Percentiles rank a stretch among this genome's conserved stretches.
These are phyloP conservation scores for Dicycla oo DNA, from an alignment of 2,888 invertebrate species.

Conservation along the genomic window DNA sequence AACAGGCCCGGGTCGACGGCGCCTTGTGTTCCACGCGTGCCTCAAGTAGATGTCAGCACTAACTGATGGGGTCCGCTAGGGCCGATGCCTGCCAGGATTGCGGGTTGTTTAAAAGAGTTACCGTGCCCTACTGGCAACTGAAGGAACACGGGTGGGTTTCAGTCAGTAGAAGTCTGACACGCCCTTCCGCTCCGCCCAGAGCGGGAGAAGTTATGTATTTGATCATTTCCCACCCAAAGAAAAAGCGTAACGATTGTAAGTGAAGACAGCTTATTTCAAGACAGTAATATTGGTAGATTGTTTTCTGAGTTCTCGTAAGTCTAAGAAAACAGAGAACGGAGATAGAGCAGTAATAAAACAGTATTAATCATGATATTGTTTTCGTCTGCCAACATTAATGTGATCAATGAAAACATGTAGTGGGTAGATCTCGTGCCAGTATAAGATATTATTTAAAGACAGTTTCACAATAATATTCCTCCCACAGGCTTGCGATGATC, in stretches of 20 bases:
- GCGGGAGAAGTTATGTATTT: too few relatives aligned
- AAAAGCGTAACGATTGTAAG: conserved; percentile 38
- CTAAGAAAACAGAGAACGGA: conserved; percentile 38
- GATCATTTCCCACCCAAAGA: too few relatives aligned
- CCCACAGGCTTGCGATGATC: conserved; percentile 51
- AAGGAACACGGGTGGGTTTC: too few relatives aligned
- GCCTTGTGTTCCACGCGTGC: too few relatives aligned
- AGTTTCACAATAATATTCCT: conserved; percentile 56
- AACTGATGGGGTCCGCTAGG: too few relatives aligned
- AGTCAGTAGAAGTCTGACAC: too few relatives aligned
- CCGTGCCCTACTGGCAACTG: too few relatives aligned
- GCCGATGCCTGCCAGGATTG: too few relatives aligned
- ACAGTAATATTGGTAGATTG: conserved; percentile 32
- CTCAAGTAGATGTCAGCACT: too few relatives aligned
- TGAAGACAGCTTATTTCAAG: conserved; percentile 36
- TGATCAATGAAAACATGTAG: conserved; percentile 55
- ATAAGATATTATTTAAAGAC: conserved; percentile 58
- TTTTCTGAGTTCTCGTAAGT: conserved; percentile 33
- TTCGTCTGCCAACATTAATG: conserved; percentile 50
- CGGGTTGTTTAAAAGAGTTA: too few relatives aligned
- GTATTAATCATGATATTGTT: conserved; percentile 55
- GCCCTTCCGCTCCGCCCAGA: too few relatives aligned
- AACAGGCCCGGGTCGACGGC: too few relatives aligned
- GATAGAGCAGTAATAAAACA: conserved; percentile 40
- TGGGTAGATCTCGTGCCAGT: conserved; percentile 46